Evolutionary conservation across 2,113 vertebrate genomes (phyloP), one percentile per base, ranked within the genome.

Genomic region (Puma concolor): DNA sequence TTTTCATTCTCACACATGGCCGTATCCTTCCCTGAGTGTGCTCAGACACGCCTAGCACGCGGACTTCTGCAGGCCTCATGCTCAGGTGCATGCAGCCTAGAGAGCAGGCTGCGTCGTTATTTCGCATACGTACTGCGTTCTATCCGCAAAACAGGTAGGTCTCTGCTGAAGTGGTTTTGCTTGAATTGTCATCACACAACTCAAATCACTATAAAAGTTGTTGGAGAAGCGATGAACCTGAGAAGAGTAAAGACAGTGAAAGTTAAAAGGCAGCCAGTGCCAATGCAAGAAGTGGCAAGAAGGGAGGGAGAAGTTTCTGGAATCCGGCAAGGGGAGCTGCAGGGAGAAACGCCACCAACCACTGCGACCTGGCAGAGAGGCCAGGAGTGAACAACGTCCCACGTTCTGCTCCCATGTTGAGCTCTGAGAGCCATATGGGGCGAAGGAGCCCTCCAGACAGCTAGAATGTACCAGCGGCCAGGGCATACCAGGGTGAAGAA

Each of bases 121-220:
- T 50, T 89, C 64, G 33, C 19, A 44, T 76, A 99, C 99, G 19
- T 98, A 99, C 99, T 97, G 98, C n/a, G 93, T 95, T 98, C 98
- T 99, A 41, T 99, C 99, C 29, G 72, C 25, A 60, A 95, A 95
- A 83, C 96, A 96, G 44, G 91, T n/a, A 36, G 98, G 98, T 97
- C 99, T 99, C 96, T 99, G 99, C 52, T 99, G 99, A 71, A 99
- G 99, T 0, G 99, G 99, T 94, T 99, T 99, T 66, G 99, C 99
- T 97, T 99, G 99, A 98, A 99, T 99, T 92, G 99, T 99, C 99
- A 99, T 99, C 88, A 99, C 99, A 84, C 99, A 99, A 64, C 99
- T 98, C 98, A 99, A 98, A 98, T 99, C 98, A 54, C 69, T 98
- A 67, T 79, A 98, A 21, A 99, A 98, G 97, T 94, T 98, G 97